Evolutionary conservation across 2,888 invertebrate species (phyloP).

Genomic region (Ernsta delagoae): DNA sequence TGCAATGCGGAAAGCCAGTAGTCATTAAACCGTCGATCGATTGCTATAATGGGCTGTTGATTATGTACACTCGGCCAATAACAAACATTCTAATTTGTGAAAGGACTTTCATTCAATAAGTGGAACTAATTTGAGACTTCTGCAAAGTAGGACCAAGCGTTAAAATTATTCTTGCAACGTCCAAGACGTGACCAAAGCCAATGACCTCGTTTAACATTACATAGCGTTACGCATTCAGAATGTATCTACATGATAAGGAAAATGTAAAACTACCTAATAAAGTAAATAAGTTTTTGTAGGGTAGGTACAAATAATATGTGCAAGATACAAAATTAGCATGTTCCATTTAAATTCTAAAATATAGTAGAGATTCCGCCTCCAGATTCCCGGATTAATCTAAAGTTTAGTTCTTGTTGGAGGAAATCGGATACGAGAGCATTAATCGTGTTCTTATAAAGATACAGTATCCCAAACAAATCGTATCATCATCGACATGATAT

Average conservation of each 20-base stretch:
- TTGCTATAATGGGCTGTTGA: constrained; percentile 15
- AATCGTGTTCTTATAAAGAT: neutral
- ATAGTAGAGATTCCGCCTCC: too few relatives aligned
- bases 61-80: constrained; percentile 12
- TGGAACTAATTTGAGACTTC: neutral
- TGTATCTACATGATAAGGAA: neutral
- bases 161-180: constrained; percentile 21
- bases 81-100: constrained; percentile 13
- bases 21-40: constrained; percentile 32
- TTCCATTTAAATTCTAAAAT: too few relatives aligned
- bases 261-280: too few relatives aligned
- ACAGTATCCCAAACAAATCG: constrained; percentile 9
- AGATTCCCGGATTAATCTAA: too few relatives aligned
- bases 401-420: neutral
- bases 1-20: constrained; percentile 33
- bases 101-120: constrained; percentile 3
- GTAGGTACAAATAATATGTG: neutral
- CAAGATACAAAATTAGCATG: neutral
- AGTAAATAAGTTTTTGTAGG: too few relatives aligned
- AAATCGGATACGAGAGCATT: constrained; percentile 2
- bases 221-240: neutral
- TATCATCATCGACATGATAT: constrained; percentile 14
- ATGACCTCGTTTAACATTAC: constrained; percentile 53
- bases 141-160: neutral
- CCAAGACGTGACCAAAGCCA: constrained; percentile 37